Percentiles rank a stretch among this genome's conserved stretches.
Evolutionary conservation across 1,140 invertebrate species (phyloP).

Genomic region (Ips typographus): DNA sequence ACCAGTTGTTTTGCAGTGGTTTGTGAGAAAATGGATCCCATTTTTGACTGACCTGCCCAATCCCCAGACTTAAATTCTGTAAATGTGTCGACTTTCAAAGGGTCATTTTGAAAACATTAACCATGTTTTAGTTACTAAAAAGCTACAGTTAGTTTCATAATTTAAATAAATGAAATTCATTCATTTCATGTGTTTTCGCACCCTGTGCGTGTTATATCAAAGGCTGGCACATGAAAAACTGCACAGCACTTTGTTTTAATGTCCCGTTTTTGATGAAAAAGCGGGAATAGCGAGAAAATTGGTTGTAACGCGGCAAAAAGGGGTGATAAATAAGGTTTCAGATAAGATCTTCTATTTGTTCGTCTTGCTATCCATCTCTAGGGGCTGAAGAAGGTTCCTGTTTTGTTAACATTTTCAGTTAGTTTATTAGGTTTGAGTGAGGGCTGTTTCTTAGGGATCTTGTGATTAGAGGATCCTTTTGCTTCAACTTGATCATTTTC

Average conservation of each 20-base stretch:
- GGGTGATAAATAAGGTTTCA: conserved; percentile 15
- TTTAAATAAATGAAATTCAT: no score
- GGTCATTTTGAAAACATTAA: no score
- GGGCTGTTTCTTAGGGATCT: neutral
- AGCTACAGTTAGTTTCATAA: no score
- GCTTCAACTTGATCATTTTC: no score
- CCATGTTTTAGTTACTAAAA: no score
- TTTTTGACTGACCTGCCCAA: no score
- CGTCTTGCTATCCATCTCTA: conserved; percentile 7
- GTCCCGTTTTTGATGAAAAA: conserved; percentile 17
- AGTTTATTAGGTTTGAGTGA: neutral
- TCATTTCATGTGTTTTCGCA: conserved; percentile 7
- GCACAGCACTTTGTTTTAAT: conserved; percentile 13
- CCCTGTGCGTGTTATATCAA: conserved; percentile 4
- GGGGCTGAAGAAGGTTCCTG: neutral
- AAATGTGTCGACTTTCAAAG: no score
- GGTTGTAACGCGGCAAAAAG: conserved; percentile 12
- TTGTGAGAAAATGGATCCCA: no score
- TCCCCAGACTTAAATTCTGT: no score
- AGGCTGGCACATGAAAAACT: conserved; percentile 12
- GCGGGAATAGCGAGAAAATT: conserved; percentile 16
- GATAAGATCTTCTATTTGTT: conserved; percentile 13
- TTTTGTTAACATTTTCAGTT: neutral
- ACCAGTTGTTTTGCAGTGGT: no score
- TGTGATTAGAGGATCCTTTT: no score